Conservation (phyloP, 2,888 invertebrate species). For the Hypselothyrea guttata region DNA sequence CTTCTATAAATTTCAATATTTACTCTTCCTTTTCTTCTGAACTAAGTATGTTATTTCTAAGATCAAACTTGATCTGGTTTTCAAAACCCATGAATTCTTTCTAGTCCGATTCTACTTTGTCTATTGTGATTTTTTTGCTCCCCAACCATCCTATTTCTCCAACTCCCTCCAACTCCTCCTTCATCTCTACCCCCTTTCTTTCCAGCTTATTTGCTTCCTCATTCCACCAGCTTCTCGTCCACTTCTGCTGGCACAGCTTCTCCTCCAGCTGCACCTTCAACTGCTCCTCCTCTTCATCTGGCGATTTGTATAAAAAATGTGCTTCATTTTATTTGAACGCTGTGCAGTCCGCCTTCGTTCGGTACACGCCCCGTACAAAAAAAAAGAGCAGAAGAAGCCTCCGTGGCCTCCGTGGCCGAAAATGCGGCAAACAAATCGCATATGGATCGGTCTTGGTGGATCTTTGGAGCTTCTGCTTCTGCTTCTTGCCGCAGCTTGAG, state of each 20-base stretch:
- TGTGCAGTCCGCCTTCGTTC: conserved; percentile 72
- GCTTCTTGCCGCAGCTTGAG: conserved; percentile 12
- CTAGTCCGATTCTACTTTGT: too few species aligned
- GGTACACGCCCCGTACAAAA: conserved; percentile 76
- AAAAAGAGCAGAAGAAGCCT: conserved; percentile 18
- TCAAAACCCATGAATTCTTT: too few species aligned
- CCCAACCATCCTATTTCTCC: too few species aligned
- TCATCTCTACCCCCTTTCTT: neutral
- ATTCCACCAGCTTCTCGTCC: neutral
- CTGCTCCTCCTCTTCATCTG: conserved; percentile 15
- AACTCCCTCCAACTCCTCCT: conserved; percentile 12
- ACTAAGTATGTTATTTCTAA: too few species aligned
- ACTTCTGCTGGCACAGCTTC: neutral
- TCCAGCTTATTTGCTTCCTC: neutral
- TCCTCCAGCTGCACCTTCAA: neutral
- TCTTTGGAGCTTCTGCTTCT: conserved; percentile 17
- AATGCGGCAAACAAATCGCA: conserved; percentile 76
- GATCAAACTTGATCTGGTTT: too few species aligned
- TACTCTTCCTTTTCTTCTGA: too few species aligned
- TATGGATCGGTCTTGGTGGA: conserved; percentile 59
- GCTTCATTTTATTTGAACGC: conserved; percentile 80
- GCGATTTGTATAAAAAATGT: conserved; percentile 75
- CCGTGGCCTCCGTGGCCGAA: conserved; percentile 38
- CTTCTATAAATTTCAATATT: too few species aligned
- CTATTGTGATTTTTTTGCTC: too few species aligned